phyloP scores from a whole-genome alignment of 2,888 invertebrate genomes.

The Rhimphoctona megacephalus region DNA sequence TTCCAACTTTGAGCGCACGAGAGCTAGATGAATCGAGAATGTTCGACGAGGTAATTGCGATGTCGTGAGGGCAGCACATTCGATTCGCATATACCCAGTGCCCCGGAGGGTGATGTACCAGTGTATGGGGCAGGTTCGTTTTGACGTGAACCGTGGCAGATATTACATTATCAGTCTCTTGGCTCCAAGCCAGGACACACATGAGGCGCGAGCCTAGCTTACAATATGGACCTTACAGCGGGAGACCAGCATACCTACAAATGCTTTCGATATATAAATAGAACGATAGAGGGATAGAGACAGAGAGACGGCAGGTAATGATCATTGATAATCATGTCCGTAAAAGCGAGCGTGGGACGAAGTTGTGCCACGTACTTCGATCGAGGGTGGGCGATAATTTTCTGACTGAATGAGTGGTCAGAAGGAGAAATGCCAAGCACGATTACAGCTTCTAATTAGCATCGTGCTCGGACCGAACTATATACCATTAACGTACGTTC shows the following conservation, averaged over 20 bases:
- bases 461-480: conserved; percentile 41
- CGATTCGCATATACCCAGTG: conserved; percentile 33
- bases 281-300: conserved; percentile 18
- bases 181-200: conserved; percentile 42
- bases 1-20: background rate
- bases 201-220: conserved; percentile 35
- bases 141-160: conserved; percentile 69
- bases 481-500: conserved; percentile 39
- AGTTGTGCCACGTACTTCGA: conserved; percentile 55
- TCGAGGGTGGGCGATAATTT: conserved; percentile 68
- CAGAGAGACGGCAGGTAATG: conserved; percentile 61
- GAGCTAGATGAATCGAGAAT: conserved; percentile 31
- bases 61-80: conserved; percentile 35
- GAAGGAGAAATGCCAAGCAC: conserved; percentile 69
- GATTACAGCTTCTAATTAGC: conserved; percentile 70
- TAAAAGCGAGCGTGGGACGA: conserved; percentile 60
- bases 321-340: conserved; percentile 73
- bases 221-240: conserved; percentile 10
- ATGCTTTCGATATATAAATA: conserved; percentile 1
- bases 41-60: conserved; percentile 50
- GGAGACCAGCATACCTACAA: background rate
- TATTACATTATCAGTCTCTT: conserved; percentile 72
- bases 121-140: conserved; percentile 47
- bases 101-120: conserved; percentile 40
- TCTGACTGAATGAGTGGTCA: conserved; percentile 66